phyloP scores from a whole-genome alignment of 1,140 invertebrate genomes.

The Bombus superbus region DNA sequence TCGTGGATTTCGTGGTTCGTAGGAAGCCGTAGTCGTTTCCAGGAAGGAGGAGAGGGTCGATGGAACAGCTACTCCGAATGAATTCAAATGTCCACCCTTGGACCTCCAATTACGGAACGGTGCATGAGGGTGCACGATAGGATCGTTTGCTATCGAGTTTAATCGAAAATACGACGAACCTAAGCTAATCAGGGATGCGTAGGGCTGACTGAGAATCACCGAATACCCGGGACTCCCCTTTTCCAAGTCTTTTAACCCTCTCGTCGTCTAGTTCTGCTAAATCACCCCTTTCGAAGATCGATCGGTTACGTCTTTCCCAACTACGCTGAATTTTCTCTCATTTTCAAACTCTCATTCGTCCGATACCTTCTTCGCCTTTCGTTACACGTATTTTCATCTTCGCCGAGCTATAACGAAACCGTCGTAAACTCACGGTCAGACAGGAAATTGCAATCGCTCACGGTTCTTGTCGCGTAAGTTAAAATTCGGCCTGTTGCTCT shows the following conservation, averaged over 20 bases:
- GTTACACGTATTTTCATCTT: neutral
- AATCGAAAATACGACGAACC: slow-evolving; percentile 69
- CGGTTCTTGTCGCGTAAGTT: too few relatives aligned
- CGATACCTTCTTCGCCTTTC: too few relatives aligned
- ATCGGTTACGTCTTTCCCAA: neutral
- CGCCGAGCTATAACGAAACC: too few relatives aligned
- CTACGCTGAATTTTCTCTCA: neutral
- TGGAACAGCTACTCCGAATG: slow-evolving; percentile 55
- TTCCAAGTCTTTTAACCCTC: slow-evolving; percentile 37
- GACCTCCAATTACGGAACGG: slow-evolving; percentile 72
- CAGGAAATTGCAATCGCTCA: too few relatives aligned
- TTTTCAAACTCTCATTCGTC: neutral
- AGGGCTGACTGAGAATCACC: slow-evolving; percentile 52
- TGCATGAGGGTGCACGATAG: slow-evolving; percentile 71
- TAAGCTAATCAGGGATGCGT: slow-evolving; percentile 67
- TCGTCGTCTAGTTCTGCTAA: neutral
- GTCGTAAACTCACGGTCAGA: too few relatives aligned
- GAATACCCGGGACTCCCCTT: neutral
- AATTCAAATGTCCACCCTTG: slow-evolving; percentile 74
- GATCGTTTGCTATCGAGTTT: slow-evolving; percentile 72
- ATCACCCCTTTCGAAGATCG: slow-evolving; percentile 5
- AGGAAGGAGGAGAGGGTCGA: neutral
- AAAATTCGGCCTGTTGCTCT: too few relatives aligned
- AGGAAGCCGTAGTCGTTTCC: neutral
- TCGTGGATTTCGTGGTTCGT: neutral